phyloP scores from a whole-genome alignment of 2,797 vertebrate genomes.

The Thamnophis elegans region DNA sequence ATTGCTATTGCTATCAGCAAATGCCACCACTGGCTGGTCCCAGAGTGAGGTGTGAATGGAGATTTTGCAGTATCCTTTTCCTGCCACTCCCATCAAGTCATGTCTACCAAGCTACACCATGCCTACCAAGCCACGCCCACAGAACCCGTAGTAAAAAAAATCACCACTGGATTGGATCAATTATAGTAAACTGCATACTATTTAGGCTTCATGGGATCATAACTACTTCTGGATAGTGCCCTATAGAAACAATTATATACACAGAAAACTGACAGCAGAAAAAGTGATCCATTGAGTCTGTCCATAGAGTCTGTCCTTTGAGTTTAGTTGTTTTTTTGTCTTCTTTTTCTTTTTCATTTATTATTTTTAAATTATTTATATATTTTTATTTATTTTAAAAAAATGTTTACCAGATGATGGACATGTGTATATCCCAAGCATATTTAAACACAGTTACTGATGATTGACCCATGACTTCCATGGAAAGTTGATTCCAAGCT shows the following conservation, averaged over 20 bases:
- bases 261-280: background rate
- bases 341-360: too few species aligned
- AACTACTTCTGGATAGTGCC: slow-evolving; percentile 32
- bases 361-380: too few species aligned
- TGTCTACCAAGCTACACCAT: too few species aligned
- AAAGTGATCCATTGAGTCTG: background rate
- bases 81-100: too few species aligned
- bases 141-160: too few species aligned
- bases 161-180: background rate
- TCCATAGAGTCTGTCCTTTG: background rate
- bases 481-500: background rate
- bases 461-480: background rate
- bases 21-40: too few species aligned
- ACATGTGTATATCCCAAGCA: background rate
- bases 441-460: background rate
- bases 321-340: background rate
- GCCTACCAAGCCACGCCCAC: too few species aligned
- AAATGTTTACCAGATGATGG: background rate
- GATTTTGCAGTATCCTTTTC: too few species aligned
- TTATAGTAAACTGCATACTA: background rate
- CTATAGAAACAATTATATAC: slow-evolving; percentile 69
- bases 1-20: too few species aligned
- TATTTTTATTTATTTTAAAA: too few species aligned
- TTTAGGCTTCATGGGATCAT: background rate
- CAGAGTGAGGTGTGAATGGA: too few species aligned